Conservation (phyloP, 2,113 vertebrate genomes). For the Phodopus roborovskii region DNA sequence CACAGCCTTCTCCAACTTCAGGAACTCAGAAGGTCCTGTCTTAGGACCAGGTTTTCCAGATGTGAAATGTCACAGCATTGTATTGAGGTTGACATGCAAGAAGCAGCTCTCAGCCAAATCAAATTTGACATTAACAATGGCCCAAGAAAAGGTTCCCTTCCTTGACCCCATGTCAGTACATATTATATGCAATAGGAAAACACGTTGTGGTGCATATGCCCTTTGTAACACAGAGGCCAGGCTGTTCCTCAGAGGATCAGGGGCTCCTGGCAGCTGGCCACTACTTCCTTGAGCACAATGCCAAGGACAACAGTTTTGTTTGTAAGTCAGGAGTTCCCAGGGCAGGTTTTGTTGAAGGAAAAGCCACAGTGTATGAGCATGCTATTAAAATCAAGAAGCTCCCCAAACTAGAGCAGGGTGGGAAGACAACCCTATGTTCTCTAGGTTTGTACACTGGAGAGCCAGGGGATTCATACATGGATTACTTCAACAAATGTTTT, state of each 20-base stretch:
- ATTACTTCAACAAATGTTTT: conserved; percentile 26
- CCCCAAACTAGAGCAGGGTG: background rate
- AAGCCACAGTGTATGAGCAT: background rate
- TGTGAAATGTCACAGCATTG: background rate
- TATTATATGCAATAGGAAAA: conserved; percentile 50
- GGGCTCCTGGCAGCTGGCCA: background rate
- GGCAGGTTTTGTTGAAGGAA: background rate
- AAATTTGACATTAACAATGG: conserved; percentile 33
- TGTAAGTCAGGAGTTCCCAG: background rate
- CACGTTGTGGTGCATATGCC: background rate
- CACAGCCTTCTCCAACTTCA: conserved; percentile 2
- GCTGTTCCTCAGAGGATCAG: background rate
- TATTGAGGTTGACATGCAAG: background rate
- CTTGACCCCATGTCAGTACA: background rate
- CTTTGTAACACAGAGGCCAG: background rate
- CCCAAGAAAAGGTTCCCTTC: background rate
- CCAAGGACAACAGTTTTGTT: background rate
- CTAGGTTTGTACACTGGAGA: background rate
- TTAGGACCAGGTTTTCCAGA: background rate
- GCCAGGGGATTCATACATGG: background rate
- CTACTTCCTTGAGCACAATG: background rate
- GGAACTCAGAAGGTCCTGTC: background rate
- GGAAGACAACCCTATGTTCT: background rate
- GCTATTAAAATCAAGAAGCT: background rate
- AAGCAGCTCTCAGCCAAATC: conserved; percentile 25